Evolutionary conservation across 2,888 invertebrate genomes (phyloP), one percentile per base, ranked within the genome.

Genomic region (Diadegma fenestrale): DNA sequence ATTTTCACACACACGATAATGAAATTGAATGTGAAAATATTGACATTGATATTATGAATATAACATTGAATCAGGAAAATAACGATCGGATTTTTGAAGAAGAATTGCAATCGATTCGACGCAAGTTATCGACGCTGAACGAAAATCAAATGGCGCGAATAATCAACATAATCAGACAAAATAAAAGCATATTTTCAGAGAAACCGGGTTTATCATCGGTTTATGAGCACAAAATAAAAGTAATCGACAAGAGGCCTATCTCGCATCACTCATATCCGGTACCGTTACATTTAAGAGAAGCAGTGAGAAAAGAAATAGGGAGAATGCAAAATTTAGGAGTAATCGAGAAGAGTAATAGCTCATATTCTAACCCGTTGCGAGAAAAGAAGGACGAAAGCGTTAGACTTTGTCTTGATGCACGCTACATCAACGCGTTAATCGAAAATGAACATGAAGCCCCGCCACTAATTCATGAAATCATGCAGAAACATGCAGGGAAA

Each of bases 321-420:
- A n/a, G 48, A 26, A 48, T 69, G 48, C 5, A 48, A 4, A 17
- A 51, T 30, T 22, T 10, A 14, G 48, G 72, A 37, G 37, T 72
- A n/a, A 72, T 72, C 12, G 58, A 72, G 8, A 48, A n/a, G n/a
- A 84, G 88, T 4, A 14, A 33, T n/a, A 89, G 89, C 5, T 86
- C 87, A 3, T 91, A 88, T 85, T 82, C 88, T 12, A 91, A 90
- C 69, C 91, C 91, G 4, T 76, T 91, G 30, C 88, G 90, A 2
- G 88, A 87, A 54, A 91, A 91, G 75, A 90, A 90, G 54, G 90
- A 91, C 58, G 89, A 89, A 0, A 71, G 87, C 14, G 84, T 91
- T 0, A 69, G 91, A 17, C 79, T 91, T 30, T 89, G 91, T 82
- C 79, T 91, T 30, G 91, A 92, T 79, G 92, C 91, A 0, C 71